Base-by-base conservation (phyloP, 2,113 vertebrate genomes). In the Aleadryas rufinucha region DNA sequence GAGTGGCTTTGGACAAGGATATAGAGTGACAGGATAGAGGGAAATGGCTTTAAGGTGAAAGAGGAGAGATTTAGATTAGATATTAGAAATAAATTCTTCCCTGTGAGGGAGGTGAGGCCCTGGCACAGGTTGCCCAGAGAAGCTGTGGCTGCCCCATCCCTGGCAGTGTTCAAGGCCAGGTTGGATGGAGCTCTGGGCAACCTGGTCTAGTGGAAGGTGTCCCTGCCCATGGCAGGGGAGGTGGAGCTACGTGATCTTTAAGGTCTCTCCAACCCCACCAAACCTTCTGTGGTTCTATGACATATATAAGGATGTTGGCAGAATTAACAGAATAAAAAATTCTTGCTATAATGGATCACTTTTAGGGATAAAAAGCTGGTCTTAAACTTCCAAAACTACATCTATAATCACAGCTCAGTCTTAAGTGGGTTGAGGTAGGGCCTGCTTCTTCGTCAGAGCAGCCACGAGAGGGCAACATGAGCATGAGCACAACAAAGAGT, bases 401-500 rank as follows among this genome's bases (percentile, higher is more conserved):
- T 31, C 28, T 24, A 0, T 9, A 14, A 45, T 42, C 31, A 0
- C 24, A 41, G 50, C 22, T 56, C 33, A 3, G 30, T 2, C 16
- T 18, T 1, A 7, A n/a, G 11, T 0, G n/a, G 17, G 14, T 4
- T 45, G 75, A 75, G 57, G 53, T 8, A 7, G 31, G 18, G 33
- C 6, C 17, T 15, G 78, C 37, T 78, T 56, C 87, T 92, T 71
- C 13, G 4, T 1, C 31, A 16, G 13, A 68, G 64, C 86, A 94
- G 49, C 95, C 96, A 93, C 96, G 50, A 95, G 95, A 95, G 96
- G 96, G 96, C 96, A 94, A 97, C 95, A 81, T 23, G 96, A 90
- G 93, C 95, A 92, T 70, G 92, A 93, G 83, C 76, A 75, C 90
- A 44, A 13, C 39, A 2, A 21, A 28, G 50, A 30, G 23, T 0